Evolutionary conservation across 2,113 vertebrate genomes (phyloP).

Genomic region (Forbesichthys papilliferus): DNA sequence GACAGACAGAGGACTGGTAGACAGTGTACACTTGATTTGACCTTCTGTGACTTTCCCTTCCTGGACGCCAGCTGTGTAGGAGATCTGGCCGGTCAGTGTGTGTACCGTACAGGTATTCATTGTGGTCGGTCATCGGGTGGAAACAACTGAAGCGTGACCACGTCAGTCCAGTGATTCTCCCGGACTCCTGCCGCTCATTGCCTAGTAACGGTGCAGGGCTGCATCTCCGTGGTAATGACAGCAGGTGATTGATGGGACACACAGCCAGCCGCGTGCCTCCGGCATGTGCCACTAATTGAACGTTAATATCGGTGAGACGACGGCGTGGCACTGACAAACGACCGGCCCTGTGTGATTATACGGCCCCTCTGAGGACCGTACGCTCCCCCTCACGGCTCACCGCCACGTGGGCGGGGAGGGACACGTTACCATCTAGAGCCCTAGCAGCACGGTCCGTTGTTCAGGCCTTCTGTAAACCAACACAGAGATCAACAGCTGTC

Average conservation of each 20-base stretch:
- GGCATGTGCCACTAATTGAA: conserved; percentile 68
- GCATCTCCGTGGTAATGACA: conserved; percentile 53
- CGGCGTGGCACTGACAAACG: conserved; percentile 47
- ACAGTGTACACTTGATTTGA: too few species aligned
- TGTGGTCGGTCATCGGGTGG: too few species aligned
- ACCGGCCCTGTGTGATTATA: conserved; percentile 51
- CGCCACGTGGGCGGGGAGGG: conserved; percentile 18
- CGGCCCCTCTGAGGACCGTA: conserved; percentile 43
- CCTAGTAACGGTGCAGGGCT: conserved; percentile 32
- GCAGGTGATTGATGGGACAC: conserved; percentile 57
- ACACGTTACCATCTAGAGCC: too few species aligned
- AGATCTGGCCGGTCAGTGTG: too few species aligned
- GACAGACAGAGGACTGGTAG: too few species aligned
- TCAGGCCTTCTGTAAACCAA: too few species aligned
- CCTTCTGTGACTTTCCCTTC: too few species aligned
- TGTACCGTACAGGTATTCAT: too few species aligned
- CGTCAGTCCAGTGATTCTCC: background rate
- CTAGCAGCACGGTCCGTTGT: too few species aligned
- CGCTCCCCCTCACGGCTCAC: conserved; percentile 25
- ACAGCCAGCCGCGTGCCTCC: conserved; percentile 35
- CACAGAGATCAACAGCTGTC: too few species aligned
- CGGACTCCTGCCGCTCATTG: conserved; percentile 32
- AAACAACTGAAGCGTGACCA: too few species aligned
- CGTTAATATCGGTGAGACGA: conserved; percentile 55
- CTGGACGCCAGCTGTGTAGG: too few species aligned